Evolutionary conservation across 1,140 invertebrate genomes (phyloP).

Genomic region (Leptinotarsa undecemlineata): DNA sequence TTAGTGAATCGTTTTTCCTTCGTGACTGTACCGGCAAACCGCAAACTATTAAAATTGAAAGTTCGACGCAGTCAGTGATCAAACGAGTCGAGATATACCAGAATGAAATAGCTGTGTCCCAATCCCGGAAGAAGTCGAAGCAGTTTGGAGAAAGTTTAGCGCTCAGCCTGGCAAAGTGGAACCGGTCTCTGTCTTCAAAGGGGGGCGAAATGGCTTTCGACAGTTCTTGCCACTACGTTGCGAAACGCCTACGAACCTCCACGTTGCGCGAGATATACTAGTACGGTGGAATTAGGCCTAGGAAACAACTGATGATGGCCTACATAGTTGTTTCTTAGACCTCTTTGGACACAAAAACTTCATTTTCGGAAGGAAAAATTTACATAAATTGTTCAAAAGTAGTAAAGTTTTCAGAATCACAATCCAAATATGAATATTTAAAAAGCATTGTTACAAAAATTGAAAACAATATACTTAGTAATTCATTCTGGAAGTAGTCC

Average conservation of each 20-base stretch:
- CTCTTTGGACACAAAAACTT: too few species aligned
- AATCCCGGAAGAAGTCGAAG: constrained; percentile 7
- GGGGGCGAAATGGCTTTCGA: not conserved
- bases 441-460: too few species aligned
- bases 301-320: too few species aligned
- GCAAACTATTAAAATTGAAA: constrained; percentile 4
- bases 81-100: constrained; percentile 5
- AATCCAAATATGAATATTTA: too few species aligned
- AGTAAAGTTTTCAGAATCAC: too few species aligned
- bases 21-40: not conserved
- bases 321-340: too few species aligned
- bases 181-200: constrained; percentile 4
- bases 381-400: too few species aligned
- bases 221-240: not conserved
- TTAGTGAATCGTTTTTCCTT: not conserved
- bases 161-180: not conserved
- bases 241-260: not conserved
- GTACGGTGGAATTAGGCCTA: not conserved
- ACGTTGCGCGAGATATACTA: not conserved
- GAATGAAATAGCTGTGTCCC: not conserved
- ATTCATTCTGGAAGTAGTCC: too few species aligned
- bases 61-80: not conserved
- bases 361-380: too few species aligned
- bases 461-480: too few species aligned
- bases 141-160: constrained; percentile 2